Evolutionary conservation across 2,113 vertebrate species (phyloP), one percentile per base, ranked within the genome.

Genomic region (Ammospiza nelsoni): DNA sequence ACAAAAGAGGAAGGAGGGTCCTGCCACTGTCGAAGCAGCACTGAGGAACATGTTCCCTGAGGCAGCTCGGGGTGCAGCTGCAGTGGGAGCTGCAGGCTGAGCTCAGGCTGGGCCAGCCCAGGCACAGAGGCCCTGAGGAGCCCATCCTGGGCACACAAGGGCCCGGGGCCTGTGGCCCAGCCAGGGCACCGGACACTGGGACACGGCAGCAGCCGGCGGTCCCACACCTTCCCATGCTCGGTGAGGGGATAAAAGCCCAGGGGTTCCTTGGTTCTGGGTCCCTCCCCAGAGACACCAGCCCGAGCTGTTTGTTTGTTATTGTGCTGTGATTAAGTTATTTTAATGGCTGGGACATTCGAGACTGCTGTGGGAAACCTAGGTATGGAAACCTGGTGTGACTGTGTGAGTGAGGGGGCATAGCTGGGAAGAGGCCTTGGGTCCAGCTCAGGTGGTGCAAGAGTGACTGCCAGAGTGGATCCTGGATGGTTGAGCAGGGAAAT

Each of bases 171-270:
- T 31, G 31, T 15, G 59, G 59, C 27, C 22, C 68, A 57, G 66
- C 49, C 41, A 12, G 67, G 55, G 10, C 6, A 35, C 16, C 3
- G 1, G 44, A 16, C 54, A 24, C 46, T 3, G 51, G 28, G 44
- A n/a, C 46, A n/a, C 1, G 3, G 23, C 54, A 66, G 15, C 28
- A 37, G 23, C 27, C 3, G 1, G 14, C 0, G 3, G 9, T 7
- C 27, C 61, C 44, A 67, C 68, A 27, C 24, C 46, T 17, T 33
- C 33, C 33, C 15, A 5, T 0, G 0, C 33, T 49, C 14, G 68
- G 31, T 5, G 44, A 52, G 33, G 33, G 12, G 39, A 52, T n/a
- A 33, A 46, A 46, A 46, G 37, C 39, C 68, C 6, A 13, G 19
- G 35, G 9, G 3, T 3, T 59, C 37, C 52, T 74, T 37, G 46